These are phyloP conservation scores for Anguilla megastoma DNA, from an alignment of 2,797 vertebrate genomes.

Conservation along the genomic window DNA sequence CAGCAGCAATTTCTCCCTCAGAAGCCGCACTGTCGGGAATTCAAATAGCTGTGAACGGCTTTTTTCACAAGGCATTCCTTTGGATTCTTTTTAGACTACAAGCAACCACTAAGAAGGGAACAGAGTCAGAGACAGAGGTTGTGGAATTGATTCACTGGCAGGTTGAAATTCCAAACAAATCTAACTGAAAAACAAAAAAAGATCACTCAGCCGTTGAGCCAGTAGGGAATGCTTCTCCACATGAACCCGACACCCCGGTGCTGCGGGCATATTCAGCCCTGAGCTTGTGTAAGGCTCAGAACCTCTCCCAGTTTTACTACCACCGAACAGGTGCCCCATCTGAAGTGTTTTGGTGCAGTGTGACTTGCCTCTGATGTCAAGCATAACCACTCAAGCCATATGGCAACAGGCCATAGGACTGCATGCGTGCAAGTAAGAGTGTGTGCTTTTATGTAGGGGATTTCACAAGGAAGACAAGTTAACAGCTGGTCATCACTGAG, in stretches of 20 bases:
- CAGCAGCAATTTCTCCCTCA: not conserved
- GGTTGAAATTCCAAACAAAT: not conserved
- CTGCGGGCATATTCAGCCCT: not conserved
- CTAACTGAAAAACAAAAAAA: not conserved
- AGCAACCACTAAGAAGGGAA: not conserved
- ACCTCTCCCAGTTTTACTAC: not conserved
- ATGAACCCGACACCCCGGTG: not conserved
- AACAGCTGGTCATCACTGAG: not conserved
- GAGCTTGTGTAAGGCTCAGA: not conserved
- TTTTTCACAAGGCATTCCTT: not conserved
- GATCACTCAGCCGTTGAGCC: not conserved
- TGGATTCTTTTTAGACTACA: not conserved
- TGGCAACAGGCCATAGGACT: not conserved
- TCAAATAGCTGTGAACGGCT: not conserved
- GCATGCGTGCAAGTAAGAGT: not conserved
- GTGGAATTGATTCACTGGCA: constrained; percentile 7
- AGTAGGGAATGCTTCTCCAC: not conserved
- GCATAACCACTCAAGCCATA: not conserved
- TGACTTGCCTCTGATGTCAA: not conserved
- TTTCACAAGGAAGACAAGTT: not conserved
- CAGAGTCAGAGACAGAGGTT: not conserved
- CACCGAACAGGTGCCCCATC: not conserved
- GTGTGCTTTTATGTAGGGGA: not conserved
- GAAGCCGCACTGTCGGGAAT: not conserved
- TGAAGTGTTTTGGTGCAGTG: not conserved